These are phyloP conservation scores for Neopipo cinnamomea DNA, from an alignment of 2,113 vertebrate species.

Conservation along the genomic window DNA sequence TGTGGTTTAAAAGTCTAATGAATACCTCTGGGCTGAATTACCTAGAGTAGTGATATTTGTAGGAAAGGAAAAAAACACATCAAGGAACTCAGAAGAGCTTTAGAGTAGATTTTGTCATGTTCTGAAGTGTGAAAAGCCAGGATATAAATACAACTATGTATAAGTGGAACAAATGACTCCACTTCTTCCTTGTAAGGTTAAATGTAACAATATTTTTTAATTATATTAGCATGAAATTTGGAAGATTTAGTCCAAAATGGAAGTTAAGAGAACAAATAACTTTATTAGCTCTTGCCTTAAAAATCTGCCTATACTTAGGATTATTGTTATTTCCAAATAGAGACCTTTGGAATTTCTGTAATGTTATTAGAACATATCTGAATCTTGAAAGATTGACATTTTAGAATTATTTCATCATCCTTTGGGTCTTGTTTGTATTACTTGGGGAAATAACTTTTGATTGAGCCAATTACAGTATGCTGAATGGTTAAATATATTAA, in stretches of 20 bases:
- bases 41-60: neutral
- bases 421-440: conserved; percentile 47
- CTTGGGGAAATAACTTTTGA: conserved; percentile 55
- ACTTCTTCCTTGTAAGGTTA: neutral
- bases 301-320: conserved; percentile 36
- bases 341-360: conserved; percentile 46
- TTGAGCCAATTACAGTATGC: conserved; percentile 46
- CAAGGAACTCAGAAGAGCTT: neutral
- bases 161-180: neutral
- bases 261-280: neutral
- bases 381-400: conserved; percentile 58
- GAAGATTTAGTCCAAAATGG: neutral
- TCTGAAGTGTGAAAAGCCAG: neutral
- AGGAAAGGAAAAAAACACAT: neutral
- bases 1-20: neutral
- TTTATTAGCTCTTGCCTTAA: neutral
- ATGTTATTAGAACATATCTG: conserved; percentile 57
- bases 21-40: neutral
- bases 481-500: conserved; percentile 53
- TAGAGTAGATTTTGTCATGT: neutral
- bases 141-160: neutral
- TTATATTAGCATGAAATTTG: neutral
- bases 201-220: neutral
- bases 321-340: conserved; percentile 49
- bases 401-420: conserved; percentile 58